Conservation (phyloP, 2,888 invertebrate genomes). For the Hemistola chrysoprasaria region DNA sequence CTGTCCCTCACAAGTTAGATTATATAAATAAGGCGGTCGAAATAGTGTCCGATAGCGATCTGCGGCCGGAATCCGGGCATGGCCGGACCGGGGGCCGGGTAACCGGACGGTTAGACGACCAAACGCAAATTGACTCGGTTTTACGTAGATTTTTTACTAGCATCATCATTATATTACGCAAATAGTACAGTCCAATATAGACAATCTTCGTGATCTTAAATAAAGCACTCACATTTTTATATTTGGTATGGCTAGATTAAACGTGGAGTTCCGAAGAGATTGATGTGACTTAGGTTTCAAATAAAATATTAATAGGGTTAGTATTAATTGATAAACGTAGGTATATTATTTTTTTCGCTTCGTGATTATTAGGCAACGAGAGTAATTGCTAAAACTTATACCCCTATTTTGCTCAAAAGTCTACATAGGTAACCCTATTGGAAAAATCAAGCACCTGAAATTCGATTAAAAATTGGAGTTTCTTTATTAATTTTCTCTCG, state of each 20-base stretch:
- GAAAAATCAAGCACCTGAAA: too few species aligned
- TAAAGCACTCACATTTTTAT: constrained; percentile 27
- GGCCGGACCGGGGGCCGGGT: constrained; percentile 37
- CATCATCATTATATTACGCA: constrained; percentile 53
- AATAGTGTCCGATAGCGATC: constrained; percentile 73
- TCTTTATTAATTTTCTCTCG: too few species aligned
- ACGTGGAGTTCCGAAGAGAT: constrained; percentile 10
- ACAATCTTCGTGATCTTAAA: constrained; percentile 31
- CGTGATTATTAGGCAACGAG: too few species aligned
- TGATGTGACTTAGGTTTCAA: constrained; percentile 6
- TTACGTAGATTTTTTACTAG: constrained; percentile 66
- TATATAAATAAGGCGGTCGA: constrained; percentile 78
- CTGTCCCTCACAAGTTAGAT: constrained; percentile 80
- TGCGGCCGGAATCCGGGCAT: constrained; percentile 33
- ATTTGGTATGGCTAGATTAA: constrained; percentile 29
- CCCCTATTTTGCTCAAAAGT: too few species aligned
- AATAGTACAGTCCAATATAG: constrained; percentile 35
- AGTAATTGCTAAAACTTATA: too few species aligned
- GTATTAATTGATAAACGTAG: too few species aligned
- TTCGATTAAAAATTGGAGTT: too few species aligned
- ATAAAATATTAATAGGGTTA: too few species aligned
- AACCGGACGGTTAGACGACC: constrained; percentile 29
- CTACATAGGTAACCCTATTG: too few species aligned
- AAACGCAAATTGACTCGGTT: constrained; percentile 69
- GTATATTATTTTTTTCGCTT: too few species aligned